Percentiles rank a stretch among this genome's conserved stretches.
Conservation (phyloP, 2,797 vertebrate species). For the Poeciliopsis presidionis region DNA sequence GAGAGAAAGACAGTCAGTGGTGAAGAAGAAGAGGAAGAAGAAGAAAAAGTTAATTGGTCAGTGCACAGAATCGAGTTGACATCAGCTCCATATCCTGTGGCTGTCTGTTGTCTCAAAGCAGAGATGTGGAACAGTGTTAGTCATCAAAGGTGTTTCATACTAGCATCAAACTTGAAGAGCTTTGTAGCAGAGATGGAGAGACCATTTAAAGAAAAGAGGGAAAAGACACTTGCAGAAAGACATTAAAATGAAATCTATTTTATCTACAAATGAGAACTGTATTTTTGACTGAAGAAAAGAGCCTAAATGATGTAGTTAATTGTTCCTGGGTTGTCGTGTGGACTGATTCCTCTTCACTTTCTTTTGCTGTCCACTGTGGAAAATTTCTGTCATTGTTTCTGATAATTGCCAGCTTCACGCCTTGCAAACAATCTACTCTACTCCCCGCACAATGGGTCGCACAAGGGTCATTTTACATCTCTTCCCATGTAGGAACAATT, state of each 20-base stretch:
- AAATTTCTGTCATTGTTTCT: conserved; percentile 18
- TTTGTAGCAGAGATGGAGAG: conserved; percentile 32
- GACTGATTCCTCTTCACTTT: conserved; percentile 14
- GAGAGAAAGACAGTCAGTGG: conserved; percentile 19
- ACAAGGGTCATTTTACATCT: not conserved
- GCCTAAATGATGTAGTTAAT: conserved; percentile 1
- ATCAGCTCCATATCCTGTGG: conserved; percentile 40
- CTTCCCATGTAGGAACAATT: not conserved
- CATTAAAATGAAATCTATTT: conserved; percentile 32
- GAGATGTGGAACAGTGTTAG: conserved; percentile 59
- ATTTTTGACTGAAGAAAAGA: not conserved
- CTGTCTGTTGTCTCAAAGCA: conserved; percentile 44
- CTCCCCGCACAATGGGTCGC: conserved; percentile 8
- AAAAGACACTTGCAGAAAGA: conserved; percentile 21
- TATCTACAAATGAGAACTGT: not conserved
- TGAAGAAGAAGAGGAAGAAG: conserved; percentile 27
- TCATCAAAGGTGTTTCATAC: conserved; percentile 51
- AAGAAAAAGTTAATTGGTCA: conserved; percentile 43
- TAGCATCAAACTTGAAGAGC: conserved; percentile 20
- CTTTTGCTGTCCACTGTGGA: conserved; percentile 7
- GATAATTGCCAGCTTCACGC: conserved; percentile 34
- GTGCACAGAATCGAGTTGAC: conserved; percentile 36
- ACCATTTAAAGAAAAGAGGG: conserved; percentile 9
- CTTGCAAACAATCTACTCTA: conserved; percentile 5
- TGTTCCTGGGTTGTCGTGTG: conserved; percentile 1